These are phyloP conservation scores for Marcusenius ussheri DNA, from an alignment of 2,113 vertebrate species.

Conservation along the genomic window DNA sequence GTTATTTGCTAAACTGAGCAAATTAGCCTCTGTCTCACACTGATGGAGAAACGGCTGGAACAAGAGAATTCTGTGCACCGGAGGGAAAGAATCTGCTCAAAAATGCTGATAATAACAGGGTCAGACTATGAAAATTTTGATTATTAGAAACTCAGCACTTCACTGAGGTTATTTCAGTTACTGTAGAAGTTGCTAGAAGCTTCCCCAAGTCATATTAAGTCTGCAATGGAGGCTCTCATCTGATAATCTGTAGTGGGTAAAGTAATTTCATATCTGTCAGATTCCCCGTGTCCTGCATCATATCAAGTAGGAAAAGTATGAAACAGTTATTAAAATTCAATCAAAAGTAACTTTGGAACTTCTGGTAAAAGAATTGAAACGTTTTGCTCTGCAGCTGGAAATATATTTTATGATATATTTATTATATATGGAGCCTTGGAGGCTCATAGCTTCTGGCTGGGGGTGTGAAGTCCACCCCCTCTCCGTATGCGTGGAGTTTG, in stretches of 20 bases:
- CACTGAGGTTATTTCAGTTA: not conserved
- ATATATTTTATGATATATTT: not conserved
- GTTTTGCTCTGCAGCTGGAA: not conserved
- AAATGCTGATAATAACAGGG: not conserved
- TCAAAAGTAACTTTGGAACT: not conserved
- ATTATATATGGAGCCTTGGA: not conserved
- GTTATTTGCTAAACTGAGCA: slow-evolving; percentile 15
- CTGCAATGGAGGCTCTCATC: not conserved
- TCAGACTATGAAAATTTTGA: not conserved
- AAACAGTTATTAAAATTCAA: not conserved
- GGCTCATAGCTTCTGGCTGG: not conserved
- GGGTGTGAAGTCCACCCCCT: not conserved
- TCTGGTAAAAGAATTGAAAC: not conserved
- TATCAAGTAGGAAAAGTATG: not conserved
- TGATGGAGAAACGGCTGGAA: not conserved
- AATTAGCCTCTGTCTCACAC: not conserved
- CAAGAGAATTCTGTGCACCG: not conserved
- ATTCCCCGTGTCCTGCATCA: not conserved
- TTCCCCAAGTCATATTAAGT: not conserved
- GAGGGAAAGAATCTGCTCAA: not conserved
- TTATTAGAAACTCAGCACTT: not conserved
- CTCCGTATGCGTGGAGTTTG: not conserved
- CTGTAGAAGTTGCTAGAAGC: not conserved
- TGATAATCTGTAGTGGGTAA: not conserved
- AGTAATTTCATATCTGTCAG: not conserved